A percentile compares a stretch with the other conserved stretches of the same genome.
These are phyloP conservation scores for Psix sp. DNA, from an alignment of 1,140 invertebrate species.

Conservation along the genomic window DNA sequence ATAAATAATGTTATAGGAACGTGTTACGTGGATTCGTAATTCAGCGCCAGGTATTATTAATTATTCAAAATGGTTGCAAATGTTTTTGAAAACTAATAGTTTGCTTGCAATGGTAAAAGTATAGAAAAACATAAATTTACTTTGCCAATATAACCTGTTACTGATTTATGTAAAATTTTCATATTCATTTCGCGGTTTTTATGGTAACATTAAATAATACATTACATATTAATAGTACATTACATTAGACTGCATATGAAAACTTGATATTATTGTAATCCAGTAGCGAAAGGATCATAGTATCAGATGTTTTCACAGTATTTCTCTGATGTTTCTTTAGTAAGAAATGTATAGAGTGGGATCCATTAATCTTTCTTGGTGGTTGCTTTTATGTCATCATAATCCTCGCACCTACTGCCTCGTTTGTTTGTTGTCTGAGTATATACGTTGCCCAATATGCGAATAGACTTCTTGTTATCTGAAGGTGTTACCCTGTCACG, in stretches of 20 bases:
- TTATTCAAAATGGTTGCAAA: too few species aligned
- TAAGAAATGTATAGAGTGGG: constrained; percentile 15
- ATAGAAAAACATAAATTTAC: too few species aligned
- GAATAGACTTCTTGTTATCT: constrained; percentile 55
- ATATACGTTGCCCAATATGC: constrained; percentile 41
- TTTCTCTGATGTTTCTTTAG: constrained; percentile 38
- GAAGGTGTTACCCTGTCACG: constrained; percentile 33
- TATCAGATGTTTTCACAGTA: constrained; percentile 31
- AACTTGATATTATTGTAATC: constrained; percentile 38
- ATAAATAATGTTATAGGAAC: too few species aligned
- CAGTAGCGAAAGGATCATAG: constrained; percentile 30
- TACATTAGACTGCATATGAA: constrained; percentile 4
- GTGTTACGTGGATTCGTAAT: too few species aligned
- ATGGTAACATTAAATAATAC: too few species aligned
- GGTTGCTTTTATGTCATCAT: constrained; percentile 50
- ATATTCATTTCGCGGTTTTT: too few species aligned
- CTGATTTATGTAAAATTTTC: too few species aligned
- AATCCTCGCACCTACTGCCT: constrained; percentile 43
- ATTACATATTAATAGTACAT: too few species aligned
- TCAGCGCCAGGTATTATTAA: too few species aligned
- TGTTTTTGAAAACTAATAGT: too few species aligned
- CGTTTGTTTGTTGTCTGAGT: constrained; percentile 52
- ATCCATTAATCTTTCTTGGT: constrained; percentile 53
- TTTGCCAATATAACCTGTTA: too few species aligned
- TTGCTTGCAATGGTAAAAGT: too few species aligned